These are phyloP conservation scores for Drosophila mulleri DNA, from an alignment of 2,888 invertebrate species.

Conservation along the genomic window DNA sequence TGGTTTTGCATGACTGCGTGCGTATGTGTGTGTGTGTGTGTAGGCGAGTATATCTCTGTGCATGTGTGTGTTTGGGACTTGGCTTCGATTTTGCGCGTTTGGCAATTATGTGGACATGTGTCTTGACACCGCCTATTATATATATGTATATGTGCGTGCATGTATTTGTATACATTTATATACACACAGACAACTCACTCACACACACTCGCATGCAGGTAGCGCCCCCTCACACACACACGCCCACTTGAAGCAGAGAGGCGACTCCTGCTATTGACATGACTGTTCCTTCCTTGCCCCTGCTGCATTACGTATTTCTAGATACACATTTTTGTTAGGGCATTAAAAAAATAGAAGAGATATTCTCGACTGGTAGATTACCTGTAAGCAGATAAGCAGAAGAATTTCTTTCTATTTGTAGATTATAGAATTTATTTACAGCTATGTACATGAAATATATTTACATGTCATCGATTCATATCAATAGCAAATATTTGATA, in stretches of 20 bases:
- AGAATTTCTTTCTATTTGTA: no score
- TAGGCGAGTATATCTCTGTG: slow-evolving; percentile 11
- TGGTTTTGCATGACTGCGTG: slow-evolving; percentile 36
- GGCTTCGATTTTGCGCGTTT: slow-evolving; percentile 79
- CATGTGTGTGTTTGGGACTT: slow-evolving; percentile 46
- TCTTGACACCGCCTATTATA: slow-evolving; percentile 70
- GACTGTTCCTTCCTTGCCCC: slow-evolving; percentile 12
- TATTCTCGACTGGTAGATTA: slow-evolving; percentile 8
- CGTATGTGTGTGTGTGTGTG: slow-evolving; percentile 14
- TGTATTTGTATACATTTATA: slow-evolving; percentile 19
- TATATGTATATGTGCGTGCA: slow-evolving; percentile 33
- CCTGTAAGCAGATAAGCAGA: neutral
- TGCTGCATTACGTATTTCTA: slow-evolving; percentile 71
- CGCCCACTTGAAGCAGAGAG: slow-evolving; percentile 13
- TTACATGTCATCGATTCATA: neutral
- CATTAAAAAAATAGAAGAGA: neutral
- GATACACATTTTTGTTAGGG: slow-evolving; percentile 71
- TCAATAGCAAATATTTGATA: neutral
- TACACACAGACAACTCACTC: slow-evolving; percentile 1
- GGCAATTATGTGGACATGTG: slow-evolving; percentile 79
- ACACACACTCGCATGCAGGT: slow-evolving; percentile 38
- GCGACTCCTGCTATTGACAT: slow-evolving; percentile 47
- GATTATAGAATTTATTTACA: neutral
- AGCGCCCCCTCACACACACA: slow-evolving; percentile 17
- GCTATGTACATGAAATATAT: no score